Conservation (phyloP, 2,888 invertebrate species). For the Phaonia tiefii region DNA sequence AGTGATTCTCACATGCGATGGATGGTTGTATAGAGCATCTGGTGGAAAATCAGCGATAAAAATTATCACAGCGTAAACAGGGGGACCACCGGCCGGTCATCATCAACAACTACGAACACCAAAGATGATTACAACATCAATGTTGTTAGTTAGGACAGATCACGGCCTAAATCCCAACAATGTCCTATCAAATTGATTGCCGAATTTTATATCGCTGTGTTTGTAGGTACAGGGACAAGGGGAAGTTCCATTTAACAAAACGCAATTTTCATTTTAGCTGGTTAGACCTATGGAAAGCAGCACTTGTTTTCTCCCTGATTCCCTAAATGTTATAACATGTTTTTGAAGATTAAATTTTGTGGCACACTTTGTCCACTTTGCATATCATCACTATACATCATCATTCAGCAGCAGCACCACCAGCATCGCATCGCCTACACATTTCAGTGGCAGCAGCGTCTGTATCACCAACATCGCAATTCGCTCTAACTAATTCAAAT, state of each 20-base stretch:
- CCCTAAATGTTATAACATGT: slow-evolving; percentile 64
- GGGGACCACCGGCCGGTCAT: neutral
- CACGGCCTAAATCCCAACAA: too few relatives aligned
- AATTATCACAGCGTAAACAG: slow-evolving; percentile 56
- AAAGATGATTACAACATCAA: slow-evolving; percentile 33
- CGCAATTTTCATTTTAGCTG: slow-evolving; percentile 45
- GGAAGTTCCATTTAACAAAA: neutral
- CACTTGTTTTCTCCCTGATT: slow-evolving; percentile 47
- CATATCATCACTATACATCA: slow-evolving; percentile 45
- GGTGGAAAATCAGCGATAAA: slow-evolving; percentile 58
- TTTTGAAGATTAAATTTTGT: slow-evolving; percentile 63
- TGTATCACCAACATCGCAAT: slow-evolving; percentile 1
- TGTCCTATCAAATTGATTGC: too few relatives aligned
- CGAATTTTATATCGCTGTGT: neutral
- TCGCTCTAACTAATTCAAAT: slow-evolving; percentile 61
- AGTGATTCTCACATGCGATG: neutral
- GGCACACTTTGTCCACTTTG: slow-evolving; percentile 63
- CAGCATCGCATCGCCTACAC: slow-evolving; percentile 50
- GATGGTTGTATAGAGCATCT: too few relatives aligned
- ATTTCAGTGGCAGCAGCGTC: slow-evolving; percentile 8
- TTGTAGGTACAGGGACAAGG: neutral
- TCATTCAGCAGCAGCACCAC: slow-evolving; percentile 54
- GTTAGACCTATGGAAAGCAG: slow-evolving; percentile 46
- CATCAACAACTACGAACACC: slow-evolving; percentile 14
- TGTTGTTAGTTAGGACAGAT: neutral